Conservation (phyloP, 2,888 invertebrate species). For the Euzophera pinguis region DNA sequence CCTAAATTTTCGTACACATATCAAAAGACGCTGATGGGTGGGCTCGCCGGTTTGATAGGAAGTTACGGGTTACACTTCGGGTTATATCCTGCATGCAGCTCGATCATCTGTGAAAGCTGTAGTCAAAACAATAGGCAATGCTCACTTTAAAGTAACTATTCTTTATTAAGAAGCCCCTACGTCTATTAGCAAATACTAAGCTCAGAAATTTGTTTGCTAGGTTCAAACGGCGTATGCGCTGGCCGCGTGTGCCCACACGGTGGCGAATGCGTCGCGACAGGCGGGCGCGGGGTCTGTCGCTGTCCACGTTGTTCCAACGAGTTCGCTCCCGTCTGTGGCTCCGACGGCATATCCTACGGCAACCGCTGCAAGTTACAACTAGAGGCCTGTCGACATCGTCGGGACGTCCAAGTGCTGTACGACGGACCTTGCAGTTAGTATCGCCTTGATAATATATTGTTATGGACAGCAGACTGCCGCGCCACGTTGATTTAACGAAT, state of each 20-base stretch:
- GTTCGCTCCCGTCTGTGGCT: conserved; percentile 91
- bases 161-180: too few relatives aligned
- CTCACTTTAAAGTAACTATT: too few relatives aligned
- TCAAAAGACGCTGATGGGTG: too few relatives aligned
- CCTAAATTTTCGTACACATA: too few relatives aligned
- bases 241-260: conserved; percentile 88
- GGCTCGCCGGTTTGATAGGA: too few relatives aligned
- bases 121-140: too few relatives aligned
- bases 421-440: conserved; percentile 92
- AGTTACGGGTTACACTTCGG: too few relatives aligned
- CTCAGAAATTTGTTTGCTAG: conserved; percentile 50
- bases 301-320: conserved; percentile 92
- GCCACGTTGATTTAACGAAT: neutral
- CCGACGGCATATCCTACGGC: conserved; percentile 90
- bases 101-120: too few relatives aligned
- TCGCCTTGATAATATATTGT: neutral
- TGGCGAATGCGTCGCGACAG: conserved; percentile 82
- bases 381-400: conserved; percentile 87
- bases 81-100: too few relatives aligned
- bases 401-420: conserved; percentile 87
- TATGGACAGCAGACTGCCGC: neutral
- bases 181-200: too few relatives aligned
- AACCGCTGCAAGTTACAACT: conserved; percentile 90
- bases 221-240: conserved; percentile 83
- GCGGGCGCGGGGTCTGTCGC: conserved; percentile 88